Evolutionary conservation across 2,797 vertebrate genomes (phyloP).

Genomic region (Chelidonichthys spinosus): DNA sequence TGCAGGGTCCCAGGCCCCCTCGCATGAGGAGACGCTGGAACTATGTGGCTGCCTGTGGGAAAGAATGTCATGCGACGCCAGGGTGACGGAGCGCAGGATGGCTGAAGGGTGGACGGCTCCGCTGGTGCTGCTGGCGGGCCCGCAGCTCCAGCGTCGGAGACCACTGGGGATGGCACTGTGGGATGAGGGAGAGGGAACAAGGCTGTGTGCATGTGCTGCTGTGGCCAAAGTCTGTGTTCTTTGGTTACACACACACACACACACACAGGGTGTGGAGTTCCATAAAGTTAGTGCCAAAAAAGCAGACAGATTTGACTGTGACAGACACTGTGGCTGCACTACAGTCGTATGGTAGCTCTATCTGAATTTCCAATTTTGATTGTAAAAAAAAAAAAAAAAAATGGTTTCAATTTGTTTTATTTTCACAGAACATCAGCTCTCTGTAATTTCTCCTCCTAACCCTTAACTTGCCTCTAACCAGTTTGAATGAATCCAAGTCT

Average conservation of each 20-base stretch:
- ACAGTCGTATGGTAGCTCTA: background rate
- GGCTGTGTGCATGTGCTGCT: constrained; percentile 55
- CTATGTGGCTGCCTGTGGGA: constrained; percentile 91
- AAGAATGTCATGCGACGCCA: constrained; percentile 91
- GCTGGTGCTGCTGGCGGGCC: constrained; percentile 72
- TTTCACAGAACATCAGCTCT: background rate
- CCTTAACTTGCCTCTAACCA: background rate
- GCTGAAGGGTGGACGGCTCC: constrained; percentile 75
- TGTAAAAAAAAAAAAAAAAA: background rate
- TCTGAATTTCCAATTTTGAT: background rate
- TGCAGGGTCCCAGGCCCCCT: constrained; percentile 85
- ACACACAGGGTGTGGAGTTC: constrained; percentile 21
- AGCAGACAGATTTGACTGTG: constrained; percentile 30
- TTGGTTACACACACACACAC: constrained; percentile 58
- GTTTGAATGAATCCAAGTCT: constrained; percentile 18
- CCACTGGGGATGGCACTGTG: constrained; percentile 62
- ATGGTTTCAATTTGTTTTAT: background rate
- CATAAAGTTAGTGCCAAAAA: constrained; percentile 40
- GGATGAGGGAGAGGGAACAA: constrained; percentile 56
- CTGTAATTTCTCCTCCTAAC: background rate
- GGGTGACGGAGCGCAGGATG: constrained; percentile 85
- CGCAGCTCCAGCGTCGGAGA: constrained; percentile 49
- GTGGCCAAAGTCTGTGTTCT: constrained; percentile 46
- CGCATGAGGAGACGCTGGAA: constrained; percentile 89
- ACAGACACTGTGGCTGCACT: constrained; percentile 27